Evolutionary conservation across 2,888 invertebrate species (phyloP).

Genomic region (Melipona bicolor): DNA sequence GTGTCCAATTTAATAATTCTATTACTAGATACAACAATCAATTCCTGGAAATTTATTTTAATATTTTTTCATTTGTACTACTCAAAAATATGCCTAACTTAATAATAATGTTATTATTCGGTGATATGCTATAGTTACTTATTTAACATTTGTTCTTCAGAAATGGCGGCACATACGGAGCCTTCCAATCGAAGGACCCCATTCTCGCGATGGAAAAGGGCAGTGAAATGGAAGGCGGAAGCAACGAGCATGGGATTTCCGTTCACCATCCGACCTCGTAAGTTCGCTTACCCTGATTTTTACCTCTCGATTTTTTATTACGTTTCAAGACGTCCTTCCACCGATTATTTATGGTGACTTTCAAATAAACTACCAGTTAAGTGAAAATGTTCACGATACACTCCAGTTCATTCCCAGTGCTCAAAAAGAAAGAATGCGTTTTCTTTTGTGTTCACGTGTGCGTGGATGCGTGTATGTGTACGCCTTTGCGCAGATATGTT

Average conservation of each 20-base stretch:
- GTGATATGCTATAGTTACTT: too few species aligned
- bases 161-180: slow-evolving; percentile 81
- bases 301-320: not conserved
- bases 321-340: slow-evolving; percentile 3
- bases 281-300: slow-evolving; percentile 80
- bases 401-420: not conserved
- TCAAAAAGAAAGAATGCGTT: not conserved
- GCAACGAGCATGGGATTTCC: slow-evolving; percentile 83
- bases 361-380: not conserved
- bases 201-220: slow-evolving; percentile 84
- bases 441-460: too few species aligned
- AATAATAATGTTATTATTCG: too few species aligned
- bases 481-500: not conserved
- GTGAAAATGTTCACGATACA: not conserved
- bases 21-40: too few species aligned
- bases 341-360: not conserved
- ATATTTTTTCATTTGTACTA: too few species aligned
- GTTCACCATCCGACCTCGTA: slow-evolving; percentile 89
- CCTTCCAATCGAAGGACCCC: slow-evolving; percentile 85
- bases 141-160: slow-evolving; percentile 59
- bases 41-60: too few species aligned
- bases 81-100: not conserved
- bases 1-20: too few species aligned
- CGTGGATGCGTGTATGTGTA: not conserved
- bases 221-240: slow-evolving; percentile 78